phyloP scores from a whole-genome alignment of 2,888 invertebrate genomes.

The Vanessa cardui region DNA sequence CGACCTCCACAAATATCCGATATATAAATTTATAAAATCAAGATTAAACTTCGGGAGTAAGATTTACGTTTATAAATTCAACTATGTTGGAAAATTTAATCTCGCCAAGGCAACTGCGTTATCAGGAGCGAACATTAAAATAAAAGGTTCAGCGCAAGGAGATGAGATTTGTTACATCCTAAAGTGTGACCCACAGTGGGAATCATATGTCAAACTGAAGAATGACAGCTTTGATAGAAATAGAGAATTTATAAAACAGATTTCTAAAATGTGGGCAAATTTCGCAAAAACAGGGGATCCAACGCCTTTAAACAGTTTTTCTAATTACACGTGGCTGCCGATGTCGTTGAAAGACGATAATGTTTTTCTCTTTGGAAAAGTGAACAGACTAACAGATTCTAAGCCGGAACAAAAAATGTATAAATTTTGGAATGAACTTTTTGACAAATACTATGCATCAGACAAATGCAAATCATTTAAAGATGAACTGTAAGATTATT shows the following conservation, averaged over 20 bases:
- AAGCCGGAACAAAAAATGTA: constrained; percentile 58
- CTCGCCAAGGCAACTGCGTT: constrained; percentile 62
- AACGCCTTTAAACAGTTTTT: constrained; percentile 49
- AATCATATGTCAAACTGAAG: constrained; percentile 57
- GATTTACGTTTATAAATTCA: constrained; percentile 74
- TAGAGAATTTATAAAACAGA: constrained; percentile 61
- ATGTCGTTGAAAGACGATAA: constrained; percentile 54
- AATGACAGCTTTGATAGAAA: constrained; percentile 55
- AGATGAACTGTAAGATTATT: constrained; percentile 57
- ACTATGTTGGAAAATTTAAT: constrained; percentile 70
- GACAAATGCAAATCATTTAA: constrained; percentile 52
- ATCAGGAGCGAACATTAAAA: constrained; percentile 48
- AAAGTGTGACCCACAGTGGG: constrained; percentile 71
- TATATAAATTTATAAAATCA: constrained; percentile 67
- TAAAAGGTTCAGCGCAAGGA: constrained; percentile 74
- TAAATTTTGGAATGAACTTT: constrained; percentile 67
- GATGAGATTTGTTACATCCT: constrained; percentile 78
- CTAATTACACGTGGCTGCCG: constrained; percentile 59
- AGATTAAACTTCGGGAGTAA: constrained; percentile 48
- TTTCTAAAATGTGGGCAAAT: constrained; percentile 75
- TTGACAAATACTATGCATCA: constrained; percentile 56
- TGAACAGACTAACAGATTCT: constrained; percentile 50
- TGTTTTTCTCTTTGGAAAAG: constrained; percentile 57
- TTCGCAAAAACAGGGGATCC: constrained; percentile 75
- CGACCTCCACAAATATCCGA: constrained; percentile 71